Conservation (phyloP, 1,140 invertebrate genomes). For the Diorhabda elongata region DNA sequence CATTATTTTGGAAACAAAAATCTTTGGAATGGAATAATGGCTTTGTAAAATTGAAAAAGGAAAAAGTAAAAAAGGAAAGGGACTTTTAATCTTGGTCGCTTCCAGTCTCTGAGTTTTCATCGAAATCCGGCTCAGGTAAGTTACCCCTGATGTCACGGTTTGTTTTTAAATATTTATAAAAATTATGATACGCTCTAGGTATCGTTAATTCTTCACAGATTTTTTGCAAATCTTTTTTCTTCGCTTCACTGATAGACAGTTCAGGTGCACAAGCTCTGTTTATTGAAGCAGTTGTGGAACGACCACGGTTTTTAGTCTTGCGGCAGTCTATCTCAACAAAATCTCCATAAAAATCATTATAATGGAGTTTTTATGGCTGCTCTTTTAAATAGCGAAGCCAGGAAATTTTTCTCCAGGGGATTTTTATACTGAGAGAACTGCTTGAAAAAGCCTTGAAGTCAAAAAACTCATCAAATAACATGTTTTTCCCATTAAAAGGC, state of each 20-base stretch:
- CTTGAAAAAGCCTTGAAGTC: neutral
- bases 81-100: neutral
- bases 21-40: no score
- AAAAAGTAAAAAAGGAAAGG: no score
- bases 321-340: no score
- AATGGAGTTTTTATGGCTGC: neutral
- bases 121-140: constrained; percentile 3
- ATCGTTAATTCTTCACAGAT: constrained; percentile 23
- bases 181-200: constrained; percentile 20
- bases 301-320: neutral
- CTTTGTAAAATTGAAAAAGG: no score
- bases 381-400: neutral
- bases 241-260: constrained; percentile 14
- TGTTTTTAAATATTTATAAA: constrained; percentile 22
- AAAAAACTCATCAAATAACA: constrained; percentile 3
- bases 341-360: no score
- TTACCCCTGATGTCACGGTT: neutral
- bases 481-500: neutral
- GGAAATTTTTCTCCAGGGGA: neutral
- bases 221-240: constrained; percentile 21
- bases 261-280: constrained; percentile 11
- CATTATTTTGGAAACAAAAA: no score
- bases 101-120: neutral
- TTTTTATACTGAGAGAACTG: neutral
- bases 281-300: constrained; percentile 5